Percentiles rank a stretch among this genome's conserved stretches.
Conservation (phyloP, 2,888 invertebrate genomes). For the Tinea trinotella region DNA sequence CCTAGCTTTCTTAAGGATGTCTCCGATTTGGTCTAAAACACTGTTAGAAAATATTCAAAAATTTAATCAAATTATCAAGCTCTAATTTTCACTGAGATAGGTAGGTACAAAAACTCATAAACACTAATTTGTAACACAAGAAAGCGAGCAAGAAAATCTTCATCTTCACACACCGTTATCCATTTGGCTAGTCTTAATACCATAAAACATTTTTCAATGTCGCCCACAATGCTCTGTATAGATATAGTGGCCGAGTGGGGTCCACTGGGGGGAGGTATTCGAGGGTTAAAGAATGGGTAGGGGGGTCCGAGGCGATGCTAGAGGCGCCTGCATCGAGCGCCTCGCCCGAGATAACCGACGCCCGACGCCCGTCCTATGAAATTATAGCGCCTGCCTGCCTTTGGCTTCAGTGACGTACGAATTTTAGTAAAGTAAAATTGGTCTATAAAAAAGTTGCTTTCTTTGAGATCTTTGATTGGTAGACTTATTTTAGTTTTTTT, state of each 20-base stretch:
- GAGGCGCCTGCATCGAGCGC: slow-evolving; percentile 63
- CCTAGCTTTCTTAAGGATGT: no score
- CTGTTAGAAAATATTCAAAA: no score
- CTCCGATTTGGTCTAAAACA: no score
- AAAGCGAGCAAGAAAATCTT: slow-evolving; percentile 12
- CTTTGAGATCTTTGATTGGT: neutral
- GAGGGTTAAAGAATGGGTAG: slow-evolving; percentile 25
- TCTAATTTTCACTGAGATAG: no score
- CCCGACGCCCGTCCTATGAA: slow-evolving; percentile 67
- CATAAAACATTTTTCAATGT: slow-evolving; percentile 46
- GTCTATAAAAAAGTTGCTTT: neutral
- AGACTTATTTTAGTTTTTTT: no score
- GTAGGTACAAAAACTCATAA: no score
- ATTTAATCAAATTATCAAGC: no score
- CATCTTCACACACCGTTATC: slow-evolving; percentile 9
- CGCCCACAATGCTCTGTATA: slow-evolving; percentile 30
- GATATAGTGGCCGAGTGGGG: neutral
- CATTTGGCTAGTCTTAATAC: slow-evolving; percentile 28
- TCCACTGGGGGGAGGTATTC: slow-evolving; percentile 18
- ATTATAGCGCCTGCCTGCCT: slow-evolving; percentile 60
- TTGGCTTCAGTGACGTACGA: slow-evolving; percentile 24
- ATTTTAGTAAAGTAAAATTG: neutral
- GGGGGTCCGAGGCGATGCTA: slow-evolving; percentile 41
- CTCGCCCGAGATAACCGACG: slow-evolving; percentile 62
- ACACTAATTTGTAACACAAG: no score